Percentiles rank a stretch among this genome's conserved stretches.
Conservation (phyloP, 1,140 invertebrate genomes). For the Colletes gigas region DNA sequence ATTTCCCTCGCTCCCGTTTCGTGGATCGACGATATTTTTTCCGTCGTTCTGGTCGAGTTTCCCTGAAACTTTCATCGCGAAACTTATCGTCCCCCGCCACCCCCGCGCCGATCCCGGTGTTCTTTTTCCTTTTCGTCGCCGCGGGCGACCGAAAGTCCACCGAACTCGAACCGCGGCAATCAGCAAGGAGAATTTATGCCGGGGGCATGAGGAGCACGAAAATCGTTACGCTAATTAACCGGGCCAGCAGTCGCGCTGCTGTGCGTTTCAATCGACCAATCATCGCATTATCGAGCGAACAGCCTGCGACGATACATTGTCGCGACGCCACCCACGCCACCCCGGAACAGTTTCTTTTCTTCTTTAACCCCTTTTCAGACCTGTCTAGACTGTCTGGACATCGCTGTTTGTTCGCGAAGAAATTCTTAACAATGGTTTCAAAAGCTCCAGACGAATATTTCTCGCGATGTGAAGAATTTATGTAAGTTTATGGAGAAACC, state of each 20-base stretch:
- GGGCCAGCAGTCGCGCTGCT: neutral
- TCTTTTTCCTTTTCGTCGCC: constrained; percentile 16
- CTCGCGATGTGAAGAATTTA: too few species aligned
- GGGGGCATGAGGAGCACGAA: neutral
- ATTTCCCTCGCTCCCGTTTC: constrained; percentile 35
- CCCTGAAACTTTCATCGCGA: constrained; percentile 49
- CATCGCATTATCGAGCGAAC: neutral
- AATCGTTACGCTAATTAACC: constrained; percentile 33
- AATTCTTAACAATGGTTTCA: too few species aligned
- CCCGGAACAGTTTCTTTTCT: neutral
- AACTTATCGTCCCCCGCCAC: constrained; percentile 48
- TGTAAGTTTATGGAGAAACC: too few species aligned
- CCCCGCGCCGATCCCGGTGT: constrained; percentile 6
- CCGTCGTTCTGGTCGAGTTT: constrained; percentile 20
- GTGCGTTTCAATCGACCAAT: constrained; percentile 8
- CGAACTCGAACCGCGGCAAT: constrained; percentile 54
- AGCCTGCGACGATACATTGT: neutral
- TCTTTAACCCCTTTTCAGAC: neutral
- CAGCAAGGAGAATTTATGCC: constrained; percentile 50
- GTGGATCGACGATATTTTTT: constrained; percentile 42
- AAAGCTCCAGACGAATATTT: too few species aligned
- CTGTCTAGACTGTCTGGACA: too few species aligned
- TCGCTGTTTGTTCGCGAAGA: too few species aligned
- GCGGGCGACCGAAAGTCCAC: constrained; percentile 29
- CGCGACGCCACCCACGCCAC: too few species aligned